Evolutionary conservation across 1,140 invertebrate species (phyloP).

Genomic region (Lucilia cuprina): DNA sequence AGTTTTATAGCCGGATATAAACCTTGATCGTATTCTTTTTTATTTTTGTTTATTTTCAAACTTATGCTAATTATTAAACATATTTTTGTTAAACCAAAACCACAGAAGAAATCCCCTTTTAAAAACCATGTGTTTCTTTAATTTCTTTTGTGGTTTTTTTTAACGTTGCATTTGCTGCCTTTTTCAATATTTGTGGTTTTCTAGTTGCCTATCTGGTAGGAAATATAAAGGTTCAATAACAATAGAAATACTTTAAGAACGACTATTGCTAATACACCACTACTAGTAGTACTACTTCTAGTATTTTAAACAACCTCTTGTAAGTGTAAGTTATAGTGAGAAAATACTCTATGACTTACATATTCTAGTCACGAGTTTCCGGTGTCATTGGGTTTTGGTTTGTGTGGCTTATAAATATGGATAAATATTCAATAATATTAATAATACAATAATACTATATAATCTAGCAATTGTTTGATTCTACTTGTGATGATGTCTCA

Average conservation of each 20-base stretch:
- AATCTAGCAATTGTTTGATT: background rate
- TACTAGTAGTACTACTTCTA: too few relatives aligned
- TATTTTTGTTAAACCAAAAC: background rate
- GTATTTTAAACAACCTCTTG: background rate
- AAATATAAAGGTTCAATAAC: too few relatives aligned
- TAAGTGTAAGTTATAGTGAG: background rate
- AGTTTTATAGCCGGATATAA: background rate
- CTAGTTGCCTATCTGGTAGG: too few relatives aligned
- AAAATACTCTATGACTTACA: background rate
- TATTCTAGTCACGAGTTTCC: constrained; percentile 28
- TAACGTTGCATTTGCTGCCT: background rate
- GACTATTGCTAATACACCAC: background rate
- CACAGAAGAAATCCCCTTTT: background rate
- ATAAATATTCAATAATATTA: constrained; percentile 17
- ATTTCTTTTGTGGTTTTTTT: background rate
- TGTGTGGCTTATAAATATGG: constrained; percentile 30
- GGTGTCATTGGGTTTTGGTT: constrained; percentile 27
- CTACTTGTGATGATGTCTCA: too few relatives aligned
- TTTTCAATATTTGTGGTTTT: too few relatives aligned
- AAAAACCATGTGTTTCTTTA: background rate
- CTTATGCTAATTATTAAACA: background rate
- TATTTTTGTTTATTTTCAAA: background rate
- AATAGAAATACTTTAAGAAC: background rate
- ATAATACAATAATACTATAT: background rate
- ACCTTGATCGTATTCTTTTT: too few relatives aligned